Base-by-base conservation (phyloP, 1,140 invertebrate species). In the Carposina sasakii region DNA sequence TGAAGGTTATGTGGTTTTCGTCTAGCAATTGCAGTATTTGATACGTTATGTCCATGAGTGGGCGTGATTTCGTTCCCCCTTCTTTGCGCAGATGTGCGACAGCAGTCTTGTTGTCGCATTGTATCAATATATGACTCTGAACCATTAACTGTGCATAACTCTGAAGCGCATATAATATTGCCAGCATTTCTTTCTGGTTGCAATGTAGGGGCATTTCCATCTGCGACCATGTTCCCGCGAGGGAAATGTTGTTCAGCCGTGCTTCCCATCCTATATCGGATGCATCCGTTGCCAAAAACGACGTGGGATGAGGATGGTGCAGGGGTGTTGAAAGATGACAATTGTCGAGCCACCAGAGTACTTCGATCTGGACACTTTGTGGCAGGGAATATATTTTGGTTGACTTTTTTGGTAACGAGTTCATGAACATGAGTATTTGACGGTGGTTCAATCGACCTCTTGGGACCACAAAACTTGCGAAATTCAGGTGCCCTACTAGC, bases 41-140 rank as follows among this genome's bases (percentile, higher is more conserved):
- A 56, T 43, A 22, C 50, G 68, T 68, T 8, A 66, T 42, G 8
- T 59, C 43, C 39, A 58, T 41, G 2, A 72, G 54, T 3, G 48
- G 21, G 12, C 54, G 3, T n/a, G 57, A 72, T 36, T 41, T 62
- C 33, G 64, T 63, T 9, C 69, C 64, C 10, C 64, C 60, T 39
- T 70, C 60, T n/a, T 40, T 63, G 69, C 33, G 15, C 33, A 13
- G 9, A 36, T 36, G 19, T 2, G 33, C n/a, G 19, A 36, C 33
- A 10, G 56, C 28, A 9, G 63, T 67, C 33, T 34, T 58, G 64
- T 60, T 70, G 58, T 70, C 61, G 39, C 60, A 50, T 34, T 67
- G 67, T 4, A 67, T n/a, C 24, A 71, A 31, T 16, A 4, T 10
- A 41, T 19, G 42, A 13, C 8, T 16, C 2, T 19, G 9, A 3